Base-by-base conservation (phyloP, 1,140 invertebrate genomes). In the Drosophila persimilis region DNA sequence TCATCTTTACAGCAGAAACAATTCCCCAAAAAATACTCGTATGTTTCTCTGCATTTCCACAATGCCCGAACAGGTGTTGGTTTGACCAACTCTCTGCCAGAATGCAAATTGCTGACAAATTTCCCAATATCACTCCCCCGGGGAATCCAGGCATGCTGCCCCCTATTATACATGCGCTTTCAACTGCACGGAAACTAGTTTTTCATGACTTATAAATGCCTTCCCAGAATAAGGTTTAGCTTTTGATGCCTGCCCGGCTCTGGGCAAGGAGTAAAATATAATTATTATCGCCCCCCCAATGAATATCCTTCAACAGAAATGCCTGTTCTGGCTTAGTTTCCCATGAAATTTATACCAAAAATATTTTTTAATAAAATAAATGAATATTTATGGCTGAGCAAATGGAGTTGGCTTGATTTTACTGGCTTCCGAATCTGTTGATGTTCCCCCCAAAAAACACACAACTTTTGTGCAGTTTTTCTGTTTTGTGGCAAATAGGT, bases 51-150 rank as follows among this genome's bases (percentile, higher is more conserved):
- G 55, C 59, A 55, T 35, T 55, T 62, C 39, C 20, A 56, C 51
- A 55, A 48, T 15, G 29, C 29, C 31, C 31, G 31, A 9, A 35
- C 70, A 74, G 70, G 71, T 74, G 71, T 65, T 74, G 56, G 71
- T 65, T 73, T 64, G 63, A 57, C 66, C 66, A 69, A 69, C 66
- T 69, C 45, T 56, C 17, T 0, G 53, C 50, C 60, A 48, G 35
- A 65, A 74, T 74, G 70, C 70, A 74, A 74, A 74, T 74, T 65
- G 50, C 64, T 57, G 66, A 70, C 66, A 69, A 35, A 66, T 69
- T 39, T 70, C 48, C 20, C 66, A 43, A 70, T 70, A 69, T 6
- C 64, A 50, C 66, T 70, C 66, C 66, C 66, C 13, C n/a, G 11
- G 45, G 66, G 26, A 13, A 2, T 20, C 20, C 8, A 9, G 9